phyloP scores from a whole-genome alignment of 2,888 invertebrate species.

The Rotaria sp. region DNA sequence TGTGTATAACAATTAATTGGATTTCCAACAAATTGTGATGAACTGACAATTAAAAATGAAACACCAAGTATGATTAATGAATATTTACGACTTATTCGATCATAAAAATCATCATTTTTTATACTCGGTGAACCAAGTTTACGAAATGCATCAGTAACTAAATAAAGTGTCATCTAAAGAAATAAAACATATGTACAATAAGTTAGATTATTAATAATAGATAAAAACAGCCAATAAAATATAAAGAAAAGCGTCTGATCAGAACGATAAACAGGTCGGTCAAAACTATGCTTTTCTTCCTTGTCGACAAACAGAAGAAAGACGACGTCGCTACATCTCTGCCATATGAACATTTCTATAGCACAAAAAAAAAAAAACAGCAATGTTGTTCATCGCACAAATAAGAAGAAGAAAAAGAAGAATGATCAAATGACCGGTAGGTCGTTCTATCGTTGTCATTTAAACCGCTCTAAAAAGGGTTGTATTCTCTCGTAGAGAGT shows the following conservation, averaged over 20 bases:
- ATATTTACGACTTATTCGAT: slow-evolving; percentile 33
- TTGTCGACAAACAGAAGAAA: neutral
- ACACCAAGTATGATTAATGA: slow-evolving; percentile 4
- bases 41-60: slow-evolving; percentile 30
- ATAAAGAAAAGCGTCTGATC: no score
- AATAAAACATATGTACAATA: neutral
- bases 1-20: slow-evolving; percentile 35
- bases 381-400: neutral
- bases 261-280: neutral
- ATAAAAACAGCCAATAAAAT: no score
- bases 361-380: neutral
- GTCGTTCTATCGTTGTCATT: neutral
- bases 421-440: neutral
- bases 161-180: neutral
- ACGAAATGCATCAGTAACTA: neutral
- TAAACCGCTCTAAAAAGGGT: neutral
- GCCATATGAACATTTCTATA: neutral
- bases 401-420: neutral
- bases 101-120: slow-evolving; percentile 36
- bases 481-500: neutral
- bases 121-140: neutral
- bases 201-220: neutral
- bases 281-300: neutral
- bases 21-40: slow-evolving; percentile 33
- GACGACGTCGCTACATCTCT: neutral